Base-by-base conservation (phyloP, 2,888 invertebrate genomes). In the Bibio marci region DNA sequence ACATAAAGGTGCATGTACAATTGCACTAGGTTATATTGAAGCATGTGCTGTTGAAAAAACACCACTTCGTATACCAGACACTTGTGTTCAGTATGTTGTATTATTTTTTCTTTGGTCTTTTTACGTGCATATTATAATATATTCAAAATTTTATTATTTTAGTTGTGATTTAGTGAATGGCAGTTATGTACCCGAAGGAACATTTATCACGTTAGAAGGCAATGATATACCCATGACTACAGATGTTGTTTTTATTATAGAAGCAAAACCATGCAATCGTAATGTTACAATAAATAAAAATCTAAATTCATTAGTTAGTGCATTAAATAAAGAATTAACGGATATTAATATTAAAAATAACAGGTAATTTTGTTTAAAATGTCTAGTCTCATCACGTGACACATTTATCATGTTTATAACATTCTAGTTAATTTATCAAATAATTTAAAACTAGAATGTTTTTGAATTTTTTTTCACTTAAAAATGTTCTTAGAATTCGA, bases 231-330 rank as follows among this genome's bases (percentile, higher is more conserved):
- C 76, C 0, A 67, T 63, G 45, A 79, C 82, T 4, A 78, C 80
- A 3, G 94, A 94, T 59, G 68, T 91, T 0, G 83, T 92, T 38
- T 85, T 94, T 57, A 74, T 94, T 38, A 70, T 92, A 1, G 91
- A 94, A 53, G 86, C 88, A 2, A 80, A 81, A 48, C 64, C 67
- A 5, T 92, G 92, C 57, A 92, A 91, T 62, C 66, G 66, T 45
- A 73, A 79, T 47, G 57, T 85, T 2, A 66, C 70, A 28, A 67
- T 66, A 41, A 67, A 64, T 39, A 76, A 74, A 50, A 82, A 76
- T 48, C 70, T 86, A 37, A 78, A 79, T 50, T 62, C 70, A 4
- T 65, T 88, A 30, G 59, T 81, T 1, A 68, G 69, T 34, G 69
- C 73, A 8, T 59, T 87, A 32, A 72, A 77, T 46, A 77, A 74